These are phyloP conservation scores for Erpobdella octoculata DNA, from an alignment of 2,888 invertebrate genomes.

Conservation along the genomic window DNA sequence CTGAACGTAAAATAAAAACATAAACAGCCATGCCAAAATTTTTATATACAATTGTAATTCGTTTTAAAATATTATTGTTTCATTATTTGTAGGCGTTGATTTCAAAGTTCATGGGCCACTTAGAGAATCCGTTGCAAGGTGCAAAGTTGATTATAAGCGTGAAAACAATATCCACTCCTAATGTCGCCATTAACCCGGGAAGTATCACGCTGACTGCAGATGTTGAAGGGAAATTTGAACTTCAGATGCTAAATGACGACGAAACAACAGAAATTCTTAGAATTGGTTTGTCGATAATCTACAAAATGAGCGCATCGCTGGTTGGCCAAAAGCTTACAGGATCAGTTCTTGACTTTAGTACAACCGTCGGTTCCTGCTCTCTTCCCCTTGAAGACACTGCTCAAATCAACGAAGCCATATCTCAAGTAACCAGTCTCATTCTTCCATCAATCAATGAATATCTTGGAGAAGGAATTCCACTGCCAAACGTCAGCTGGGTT, in stretches of 20 bases:
- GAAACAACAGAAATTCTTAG: background rate
- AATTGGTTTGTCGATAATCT: no score
- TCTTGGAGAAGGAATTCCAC: background rate
- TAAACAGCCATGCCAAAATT: no score
- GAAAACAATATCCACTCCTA: background rate
- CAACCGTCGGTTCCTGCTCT: background rate
- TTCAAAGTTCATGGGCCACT: no score
- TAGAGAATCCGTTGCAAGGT: background rate
- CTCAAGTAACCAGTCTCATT: background rate
- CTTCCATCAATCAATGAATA: background rate
- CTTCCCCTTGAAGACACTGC: background rate
- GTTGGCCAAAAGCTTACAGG: background rate
- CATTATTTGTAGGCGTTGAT: no score
- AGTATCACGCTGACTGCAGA: background rate
- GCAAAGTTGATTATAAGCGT: background rate
- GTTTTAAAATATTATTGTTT: no score
- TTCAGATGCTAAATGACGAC: background rate
- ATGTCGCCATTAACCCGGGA: background rate
- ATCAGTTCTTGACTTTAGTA: background rate
- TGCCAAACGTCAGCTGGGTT: background rate
- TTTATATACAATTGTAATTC: no score
- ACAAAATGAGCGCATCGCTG: background rate
- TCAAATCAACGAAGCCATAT: background rate
- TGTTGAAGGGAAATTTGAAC: background rate
- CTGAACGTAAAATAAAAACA: no score